These are phyloP conservation scores for Perognathus longimembris DNA, from an alignment of 2,113 vertebrate species.

Conservation along the genomic window DNA sequence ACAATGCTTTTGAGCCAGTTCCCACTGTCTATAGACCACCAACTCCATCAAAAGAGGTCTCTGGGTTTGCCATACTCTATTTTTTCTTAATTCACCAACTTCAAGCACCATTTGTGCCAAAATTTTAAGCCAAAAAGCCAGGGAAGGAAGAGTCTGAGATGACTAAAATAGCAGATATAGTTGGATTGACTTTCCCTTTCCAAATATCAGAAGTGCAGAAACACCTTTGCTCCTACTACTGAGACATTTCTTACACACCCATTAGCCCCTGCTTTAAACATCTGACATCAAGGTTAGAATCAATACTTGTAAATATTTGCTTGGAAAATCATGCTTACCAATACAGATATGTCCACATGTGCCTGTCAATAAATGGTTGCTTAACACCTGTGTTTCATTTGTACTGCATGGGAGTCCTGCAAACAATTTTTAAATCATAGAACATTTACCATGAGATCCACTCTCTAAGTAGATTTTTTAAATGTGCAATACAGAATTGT, in stretches of 20 bases:
- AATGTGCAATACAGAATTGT: neutral
- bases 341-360: neutral
- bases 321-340: conserved; percentile 46
- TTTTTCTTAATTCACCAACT: neutral
- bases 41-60: conserved; percentile 27
- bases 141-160: neutral
- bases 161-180: neutral
- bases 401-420: neutral
- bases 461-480: neutral
- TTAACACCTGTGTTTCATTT: neutral
- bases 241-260: conserved; percentile 28
- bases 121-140: conserved; percentile 30
- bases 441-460: neutral
- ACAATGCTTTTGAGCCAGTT: conserved; percentile 22
- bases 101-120: conserved; percentile 21
- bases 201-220: neutral
- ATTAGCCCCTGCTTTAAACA: neutral
- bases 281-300: conserved; percentile 17
- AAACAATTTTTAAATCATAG: neutral
- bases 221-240: neutral
- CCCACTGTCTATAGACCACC: neutral
- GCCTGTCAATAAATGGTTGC: neutral
- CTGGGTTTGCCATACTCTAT: neutral
- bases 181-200: conserved; percentile 14
- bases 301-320: conserved; percentile 61